phyloP scores from a whole-genome alignment of 2,797 vertebrate species.

The Cebuella pygmaea region DNA sequence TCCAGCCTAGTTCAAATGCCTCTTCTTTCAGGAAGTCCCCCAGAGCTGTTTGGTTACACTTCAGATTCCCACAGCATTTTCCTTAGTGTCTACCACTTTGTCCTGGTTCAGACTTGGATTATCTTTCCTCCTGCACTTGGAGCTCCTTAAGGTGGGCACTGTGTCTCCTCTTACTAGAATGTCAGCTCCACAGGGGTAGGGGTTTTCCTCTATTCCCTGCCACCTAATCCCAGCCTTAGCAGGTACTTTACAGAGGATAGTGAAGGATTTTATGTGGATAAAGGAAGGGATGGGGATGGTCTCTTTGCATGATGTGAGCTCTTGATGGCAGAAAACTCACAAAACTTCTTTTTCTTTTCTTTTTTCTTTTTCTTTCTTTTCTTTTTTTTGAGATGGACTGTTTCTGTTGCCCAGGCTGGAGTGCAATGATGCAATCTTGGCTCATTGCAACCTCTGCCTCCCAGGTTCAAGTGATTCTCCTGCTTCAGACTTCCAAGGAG shows the following conservation, averaged over 20 bases:
- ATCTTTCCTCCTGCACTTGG: not conserved
- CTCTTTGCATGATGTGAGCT: not conserved
- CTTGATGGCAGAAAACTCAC: not conserved
- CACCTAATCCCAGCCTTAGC: not conserved
- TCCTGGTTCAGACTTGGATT: not conserved
- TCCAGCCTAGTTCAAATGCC: not conserved
- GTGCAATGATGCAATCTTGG: not conserved
- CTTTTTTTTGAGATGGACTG: not conserved
- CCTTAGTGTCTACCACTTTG: not conserved
- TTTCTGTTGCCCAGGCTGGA: not conserved
- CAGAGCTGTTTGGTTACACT: not conserved
- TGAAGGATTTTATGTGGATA: too few species aligned
- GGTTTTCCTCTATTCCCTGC: not conserved
- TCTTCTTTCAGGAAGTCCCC: not conserved
- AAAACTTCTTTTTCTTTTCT: not conserved
- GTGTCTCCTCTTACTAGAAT: rapidly evolving
- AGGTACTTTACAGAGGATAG: not conserved
- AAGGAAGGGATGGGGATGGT: not conserved
- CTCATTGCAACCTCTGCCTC: not conserved
- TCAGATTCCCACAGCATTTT: not conserved
- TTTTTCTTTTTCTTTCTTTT: not conserved
- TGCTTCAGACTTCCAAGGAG: not conserved
- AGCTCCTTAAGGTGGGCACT: not conserved
- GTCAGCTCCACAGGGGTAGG: not conserved
- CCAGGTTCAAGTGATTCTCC: too few species aligned